Evolutionary conservation across 2,113 vertebrate genomes (phyloP).

Genomic region (Mugil cephalus): DNA sequence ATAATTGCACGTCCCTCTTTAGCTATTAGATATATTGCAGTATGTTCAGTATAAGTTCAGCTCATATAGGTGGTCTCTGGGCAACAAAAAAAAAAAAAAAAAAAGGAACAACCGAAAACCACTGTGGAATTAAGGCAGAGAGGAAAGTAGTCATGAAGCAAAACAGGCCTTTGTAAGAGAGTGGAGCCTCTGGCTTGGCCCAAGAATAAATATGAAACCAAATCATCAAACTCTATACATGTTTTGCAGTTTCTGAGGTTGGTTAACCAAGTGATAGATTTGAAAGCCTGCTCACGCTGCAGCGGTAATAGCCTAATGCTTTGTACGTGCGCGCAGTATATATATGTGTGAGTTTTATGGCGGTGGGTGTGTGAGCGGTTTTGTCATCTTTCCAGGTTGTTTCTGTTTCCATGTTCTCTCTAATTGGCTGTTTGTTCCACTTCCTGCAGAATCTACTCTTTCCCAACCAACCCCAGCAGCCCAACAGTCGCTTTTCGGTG

Average conservation of each 20-base stretch:
- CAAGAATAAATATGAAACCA: conserved; percentile 41
- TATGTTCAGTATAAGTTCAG: conserved; percentile 5
- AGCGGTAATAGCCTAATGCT: conserved; percentile 21
- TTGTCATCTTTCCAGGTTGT: conserved; percentile 52
- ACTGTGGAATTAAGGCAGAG: conserved; percentile 45
- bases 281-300: conserved; percentile 27
- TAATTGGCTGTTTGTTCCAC: conserved; percentile 56
- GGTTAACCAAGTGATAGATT: conserved; percentile 47
- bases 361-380: conserved; percentile 11
- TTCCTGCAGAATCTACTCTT: conserved; percentile 94
- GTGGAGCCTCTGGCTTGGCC: conserved; percentile 63
- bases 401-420: conserved; percentile 44
- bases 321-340: not conserved
- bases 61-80: conserved; percentile 1
- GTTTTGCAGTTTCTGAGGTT: conserved; percentile 31
- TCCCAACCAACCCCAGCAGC: conserved; percentile 96
- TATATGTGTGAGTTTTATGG: conserved; percentile 1
- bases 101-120: conserved; percentile 39
- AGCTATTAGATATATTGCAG: conserved; percentile 13
- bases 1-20: conserved; percentile 17
- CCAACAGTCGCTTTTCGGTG: conserved; percentile 94
- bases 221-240: conserved; percentile 44
- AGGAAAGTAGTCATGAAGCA: conserved; percentile 39
- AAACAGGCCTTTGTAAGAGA: conserved; percentile 25
- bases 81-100: conserved; percentile 21